These are phyloP conservation scores for Linurgus olivaceus DNA, from an alignment of 2,797 vertebrate species.

Conservation along the genomic window DNA sequence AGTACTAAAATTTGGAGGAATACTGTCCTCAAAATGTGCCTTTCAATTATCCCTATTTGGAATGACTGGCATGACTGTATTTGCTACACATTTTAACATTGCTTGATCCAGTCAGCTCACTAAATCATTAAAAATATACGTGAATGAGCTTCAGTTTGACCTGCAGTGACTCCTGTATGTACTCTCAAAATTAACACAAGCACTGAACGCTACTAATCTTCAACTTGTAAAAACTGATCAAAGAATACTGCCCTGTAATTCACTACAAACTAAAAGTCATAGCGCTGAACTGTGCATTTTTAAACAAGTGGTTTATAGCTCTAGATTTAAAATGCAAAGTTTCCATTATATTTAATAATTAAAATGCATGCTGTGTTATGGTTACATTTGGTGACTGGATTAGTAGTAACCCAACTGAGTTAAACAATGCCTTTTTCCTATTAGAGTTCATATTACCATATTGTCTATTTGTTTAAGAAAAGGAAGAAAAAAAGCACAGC, in stretches of 20 bases:
- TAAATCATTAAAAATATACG: slow-evolving; percentile 17
- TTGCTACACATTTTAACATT: neutral
- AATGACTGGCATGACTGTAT: neutral
- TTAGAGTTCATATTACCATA: slow-evolving; percentile 56
- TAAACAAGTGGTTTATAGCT: slow-evolving; percentile 51
- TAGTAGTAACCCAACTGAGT: slow-evolving; percentile 51
- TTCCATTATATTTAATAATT: slow-evolving; percentile 66
- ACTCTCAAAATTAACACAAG: slow-evolving; percentile 57
- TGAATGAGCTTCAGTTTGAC: slow-evolving; percentile 40
- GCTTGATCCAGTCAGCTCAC: neutral
- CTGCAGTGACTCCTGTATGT: slow-evolving; percentile 25
- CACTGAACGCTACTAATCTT: slow-evolving; percentile 36
- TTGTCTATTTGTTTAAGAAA: slow-evolving; percentile 64
- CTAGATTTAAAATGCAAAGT: slow-evolving; percentile 57
- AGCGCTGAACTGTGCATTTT: slow-evolving; percentile 30
- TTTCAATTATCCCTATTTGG: neutral
- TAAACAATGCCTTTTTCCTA: slow-evolving; percentile 62
- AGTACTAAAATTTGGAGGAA: neutral
- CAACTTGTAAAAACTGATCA: slow-evolving; percentile 52
- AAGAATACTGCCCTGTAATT: slow-evolving; percentile 58
- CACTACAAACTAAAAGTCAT: slow-evolving; percentile 39
- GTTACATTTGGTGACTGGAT: slow-evolving; percentile 64
- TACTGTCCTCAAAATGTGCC: neutral
- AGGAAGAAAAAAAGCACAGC: slow-evolving; percentile 26
- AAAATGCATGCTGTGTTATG: slow-evolving; percentile 63